Base-by-base conservation (phyloP, 2,113 vertebrate species). In the Melanotaenia duboulayi region DNA sequence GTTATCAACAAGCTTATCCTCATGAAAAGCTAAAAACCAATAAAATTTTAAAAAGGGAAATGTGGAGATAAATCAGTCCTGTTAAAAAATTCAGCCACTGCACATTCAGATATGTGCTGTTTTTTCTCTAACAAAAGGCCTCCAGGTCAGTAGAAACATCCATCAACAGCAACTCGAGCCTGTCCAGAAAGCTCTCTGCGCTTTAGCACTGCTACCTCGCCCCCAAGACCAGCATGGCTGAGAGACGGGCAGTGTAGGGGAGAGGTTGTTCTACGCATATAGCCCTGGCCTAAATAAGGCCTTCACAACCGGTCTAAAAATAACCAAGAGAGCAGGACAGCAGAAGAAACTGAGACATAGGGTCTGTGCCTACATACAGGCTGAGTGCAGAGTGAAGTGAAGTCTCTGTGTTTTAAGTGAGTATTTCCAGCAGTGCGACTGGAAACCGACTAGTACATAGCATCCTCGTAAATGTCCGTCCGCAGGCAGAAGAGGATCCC, bases 401-500 rank as follows among this genome's bases (percentile, higher is more conserved):
- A 67, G 66, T 46, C 51, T 73, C 13, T 59, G 40, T 67, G 70
- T 46, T 58, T 2, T 55, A 2, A 19, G 25, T 55, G 28, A 60
- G 55, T 52, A 4, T 48, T 56, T 74, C 56, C 75, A 66, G 72
- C 40, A 69, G 54, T 2, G 13, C 23, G 16, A 16, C 10, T 13
- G 52, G n/a, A 2, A 22, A 16, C 51, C 16, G 49, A 7, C 67
- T 93, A 95, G 80, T 93, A 94, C 91, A 92, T 90, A 1, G 83
- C 86, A 19, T 95, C 95, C 70, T 95, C 93, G 0, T 95, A 94
- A 13, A 93, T 64, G 78, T 95, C 94, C 12, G 91, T 95, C 37
- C 94, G 89, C 82, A 95, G 91, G 87, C 94, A 95, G 90, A 94
- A 94, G 54, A 96, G 93, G 71, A 95, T 90, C 63, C 93, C 95